These are phyloP conservation scores for Temnothorax curvispinosus DNA, from an alignment of 1,140 invertebrate species.

Conservation along the genomic window DNA sequence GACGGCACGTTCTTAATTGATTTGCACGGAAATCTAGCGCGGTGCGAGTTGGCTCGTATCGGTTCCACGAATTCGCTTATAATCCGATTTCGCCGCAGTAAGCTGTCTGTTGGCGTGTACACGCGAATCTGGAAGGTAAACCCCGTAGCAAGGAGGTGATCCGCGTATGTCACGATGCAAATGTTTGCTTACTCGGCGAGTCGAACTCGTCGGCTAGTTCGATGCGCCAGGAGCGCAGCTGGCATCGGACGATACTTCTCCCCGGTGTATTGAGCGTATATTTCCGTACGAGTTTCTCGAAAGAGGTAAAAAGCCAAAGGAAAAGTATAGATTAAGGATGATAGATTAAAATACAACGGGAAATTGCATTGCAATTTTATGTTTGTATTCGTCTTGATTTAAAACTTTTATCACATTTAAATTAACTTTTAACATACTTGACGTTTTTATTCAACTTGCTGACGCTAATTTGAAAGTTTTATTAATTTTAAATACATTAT, in stretches of 20 bases:
- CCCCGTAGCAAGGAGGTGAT: slow-evolving; percentile 74
- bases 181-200: slow-evolving; percentile 77
- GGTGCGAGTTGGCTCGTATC: slow-evolving; percentile 55
- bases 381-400: background rate
- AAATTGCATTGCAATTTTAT: slow-evolving; percentile 2
- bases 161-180: slow-evolving; percentile 76
- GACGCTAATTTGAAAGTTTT: background rate
- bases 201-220: slow-evolving; percentile 59
- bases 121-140: slow-evolving; percentile 79
- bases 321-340: background rate
- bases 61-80: slow-evolving; percentile 69
- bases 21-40: slow-evolving; percentile 61
- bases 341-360: background rate
- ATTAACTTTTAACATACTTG: background rate
- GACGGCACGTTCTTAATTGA: slow-evolving; percentile 68
- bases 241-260: slow-evolving; percentile 25
- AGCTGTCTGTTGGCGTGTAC: slow-evolving; percentile 77
- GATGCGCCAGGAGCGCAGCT: slow-evolving; percentile 11
- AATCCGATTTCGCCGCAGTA: slow-evolving; percentile 78
- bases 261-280: slow-evolving; percentile 39
- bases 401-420: background rate
- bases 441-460: background rate
- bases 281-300: slow-evolving; percentile 27
- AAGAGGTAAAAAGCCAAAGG: background rate
- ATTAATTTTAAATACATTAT: slow-evolving; percentile 4